phyloP scores from a whole-genome alignment of 2,113 vertebrate genomes.

The Mesoclemmys tuberculata region DNA sequence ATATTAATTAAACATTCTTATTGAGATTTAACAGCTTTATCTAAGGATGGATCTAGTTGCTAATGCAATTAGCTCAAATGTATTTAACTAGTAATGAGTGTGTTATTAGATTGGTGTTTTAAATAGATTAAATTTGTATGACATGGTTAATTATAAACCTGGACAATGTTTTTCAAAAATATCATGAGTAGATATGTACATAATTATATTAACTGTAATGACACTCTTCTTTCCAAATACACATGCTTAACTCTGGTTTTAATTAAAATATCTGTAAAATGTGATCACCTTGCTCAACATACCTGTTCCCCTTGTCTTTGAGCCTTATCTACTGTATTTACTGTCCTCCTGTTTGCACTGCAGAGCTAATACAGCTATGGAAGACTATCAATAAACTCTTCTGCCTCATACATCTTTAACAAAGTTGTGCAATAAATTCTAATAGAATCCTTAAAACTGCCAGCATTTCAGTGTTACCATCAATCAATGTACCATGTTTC shows the following conservation, averaged over 20 bases:
- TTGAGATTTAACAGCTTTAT: constrained; percentile 12
- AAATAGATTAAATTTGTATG: neutral
- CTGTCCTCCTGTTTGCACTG: neutral
- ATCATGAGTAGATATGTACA: neutral
- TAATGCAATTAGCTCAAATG: neutral
- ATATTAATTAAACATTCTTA: constrained; percentile 27
- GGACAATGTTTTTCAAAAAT: neutral
- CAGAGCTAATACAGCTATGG: neutral
- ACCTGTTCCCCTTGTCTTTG: neutral
- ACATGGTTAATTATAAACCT: neutral
- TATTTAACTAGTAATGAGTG: neutral
- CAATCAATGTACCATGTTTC: neutral
- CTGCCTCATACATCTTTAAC: neutral
- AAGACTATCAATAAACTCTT: neutral
- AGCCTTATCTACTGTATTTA: neutral
- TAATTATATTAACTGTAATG: neutral
- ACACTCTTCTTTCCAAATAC: neutral
- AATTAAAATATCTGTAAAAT: neutral
- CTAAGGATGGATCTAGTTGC: neutral
- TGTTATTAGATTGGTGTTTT: neutral
- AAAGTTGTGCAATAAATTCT: neutral
- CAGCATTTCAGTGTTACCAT: neutral
- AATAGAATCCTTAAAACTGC: neutral
- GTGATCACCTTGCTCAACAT: neutral
- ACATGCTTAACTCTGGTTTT: neutral